Conservation (phyloP, 2,113 vertebrate species). For the Pelmatolapia mariae region DNA sequence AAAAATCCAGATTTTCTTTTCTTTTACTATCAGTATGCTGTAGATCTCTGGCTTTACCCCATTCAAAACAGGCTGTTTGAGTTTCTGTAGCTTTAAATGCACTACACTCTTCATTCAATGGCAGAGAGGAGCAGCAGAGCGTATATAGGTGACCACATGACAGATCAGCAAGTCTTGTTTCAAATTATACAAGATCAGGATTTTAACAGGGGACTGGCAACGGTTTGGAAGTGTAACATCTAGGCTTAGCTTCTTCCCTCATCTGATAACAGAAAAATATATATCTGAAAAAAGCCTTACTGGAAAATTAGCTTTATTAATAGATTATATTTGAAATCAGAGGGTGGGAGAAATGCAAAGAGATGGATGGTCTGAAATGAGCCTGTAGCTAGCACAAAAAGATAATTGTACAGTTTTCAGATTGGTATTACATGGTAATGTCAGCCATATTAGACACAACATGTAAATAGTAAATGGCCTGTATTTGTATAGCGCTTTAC, state of each 20-base stretch:
- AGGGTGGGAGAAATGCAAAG: not conserved
- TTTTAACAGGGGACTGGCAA: not conserved
- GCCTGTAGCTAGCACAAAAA: not conserved
- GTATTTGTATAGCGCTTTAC: not conserved
- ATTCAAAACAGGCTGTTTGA: not conserved
- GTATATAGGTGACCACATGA: not conserved
- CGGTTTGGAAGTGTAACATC: not conserved
- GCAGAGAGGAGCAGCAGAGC: not conserved
- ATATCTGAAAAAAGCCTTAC: not conserved
- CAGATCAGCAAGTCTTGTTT: not conserved
- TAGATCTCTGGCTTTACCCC: not conserved
- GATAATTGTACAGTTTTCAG: not conserved
- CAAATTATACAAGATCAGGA: not conserved
- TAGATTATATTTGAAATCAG: not conserved
- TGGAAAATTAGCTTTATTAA: not conserved
- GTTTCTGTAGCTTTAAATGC: not conserved
- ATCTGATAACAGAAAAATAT: not conserved
- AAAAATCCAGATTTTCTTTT: not conserved
- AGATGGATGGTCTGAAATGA: not conserved
- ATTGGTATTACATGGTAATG: not conserved
- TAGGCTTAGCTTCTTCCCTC: not conserved
- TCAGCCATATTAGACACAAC: not conserved
- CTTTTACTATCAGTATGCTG: not conserved
- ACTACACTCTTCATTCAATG: not conserved
- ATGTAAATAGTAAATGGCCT: not conserved